Base-by-base conservation (phyloP, 1,140 invertebrate species). In the Temnothorax longispinosus region DNA sequence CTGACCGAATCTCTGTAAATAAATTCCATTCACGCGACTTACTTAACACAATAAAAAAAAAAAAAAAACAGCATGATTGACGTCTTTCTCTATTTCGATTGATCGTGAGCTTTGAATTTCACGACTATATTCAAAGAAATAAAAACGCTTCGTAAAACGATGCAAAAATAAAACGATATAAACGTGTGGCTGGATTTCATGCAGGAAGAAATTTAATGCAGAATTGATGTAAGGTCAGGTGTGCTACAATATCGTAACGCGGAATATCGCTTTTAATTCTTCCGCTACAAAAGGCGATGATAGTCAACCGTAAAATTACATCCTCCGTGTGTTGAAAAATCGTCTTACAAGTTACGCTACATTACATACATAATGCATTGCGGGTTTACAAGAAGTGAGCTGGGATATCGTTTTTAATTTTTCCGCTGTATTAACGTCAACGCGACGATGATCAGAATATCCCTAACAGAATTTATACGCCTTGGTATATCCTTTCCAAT, bases 271-370 rank as follows among this genome's bases (percentile, higher is more conserved):
- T 21, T 82, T 82, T 82, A 74, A 74, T 82, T 54, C 52, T 74
- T 74, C 67, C 80, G 80, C 67, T 72, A 74, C 67, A 58, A 74
- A 82, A 74, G 80, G 38, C 38, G 67, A 60, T 82, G 80, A 82
- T 82, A 47, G 65, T 74, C 67, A 60, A 82, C 80, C 80, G 67
- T 82, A 82, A 82, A 82, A 82, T 82, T 74, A 82, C 67, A 81
- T 81, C 64, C 65, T 78, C 52, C 50, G 52, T 47, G 27, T 72
- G 52, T 32, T 74, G 67, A 72, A 38, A 32, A 74, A 58, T 82
- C 80, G 27, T 52, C 38, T 80, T 72, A 71, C 50, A 58, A 18
- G 80, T 35, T 44, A 74, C 80, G 80, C 52, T 82, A 74, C 54
- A 82, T 74, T 74, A 82, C 38, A 58, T 82, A 58, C 35, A 74